These are phyloP conservation scores for Bothrops jararaca DNA, from an alignment of 2,113 vertebrate species.

Conservation along the genomic window DNA sequence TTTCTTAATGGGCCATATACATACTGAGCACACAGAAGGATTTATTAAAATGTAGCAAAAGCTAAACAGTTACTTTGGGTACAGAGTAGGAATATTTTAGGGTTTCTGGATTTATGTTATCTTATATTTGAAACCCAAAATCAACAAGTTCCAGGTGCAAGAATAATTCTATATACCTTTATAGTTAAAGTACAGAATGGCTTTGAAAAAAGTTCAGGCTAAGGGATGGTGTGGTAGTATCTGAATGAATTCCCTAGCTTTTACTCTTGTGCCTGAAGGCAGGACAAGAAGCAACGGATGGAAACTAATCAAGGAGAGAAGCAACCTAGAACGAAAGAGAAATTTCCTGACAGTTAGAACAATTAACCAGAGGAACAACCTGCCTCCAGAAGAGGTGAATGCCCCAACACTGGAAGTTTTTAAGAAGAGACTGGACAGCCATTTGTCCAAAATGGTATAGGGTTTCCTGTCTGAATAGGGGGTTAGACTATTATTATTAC, in stretches of 20 bases:
- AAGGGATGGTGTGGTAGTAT: not conserved
- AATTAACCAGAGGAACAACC: no score
- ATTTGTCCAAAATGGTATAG: no score
- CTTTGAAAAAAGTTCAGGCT: not conserved
- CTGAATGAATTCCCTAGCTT: not conserved
- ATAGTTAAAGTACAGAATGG: not conserved
- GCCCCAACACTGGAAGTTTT: no score
- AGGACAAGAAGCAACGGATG: no score
- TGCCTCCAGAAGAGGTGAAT: no score
- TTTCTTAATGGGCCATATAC: not conserved
- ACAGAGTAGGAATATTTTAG: not conserved
- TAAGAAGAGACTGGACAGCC: no score
- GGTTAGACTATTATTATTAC: no score
- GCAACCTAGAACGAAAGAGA: no score
- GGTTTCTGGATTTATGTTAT: not conserved
- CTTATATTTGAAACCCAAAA: not conserved
- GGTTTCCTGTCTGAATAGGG: no score
- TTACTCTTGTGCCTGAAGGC: not conserved
- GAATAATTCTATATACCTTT: not conserved
- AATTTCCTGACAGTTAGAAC: no score
- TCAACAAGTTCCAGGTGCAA: not conserved
- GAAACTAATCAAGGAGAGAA: no score
- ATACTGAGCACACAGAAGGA: not conserved
- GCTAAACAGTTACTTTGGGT: not conserved
- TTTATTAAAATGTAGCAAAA: not conserved